Percentiles rank a stretch among this genome's conserved stretches.
phyloP scores from a whole-genome alignment of 37 sponge, comb jelly and placozoan genomes.

The Bolinopsis microptera region DNA sequence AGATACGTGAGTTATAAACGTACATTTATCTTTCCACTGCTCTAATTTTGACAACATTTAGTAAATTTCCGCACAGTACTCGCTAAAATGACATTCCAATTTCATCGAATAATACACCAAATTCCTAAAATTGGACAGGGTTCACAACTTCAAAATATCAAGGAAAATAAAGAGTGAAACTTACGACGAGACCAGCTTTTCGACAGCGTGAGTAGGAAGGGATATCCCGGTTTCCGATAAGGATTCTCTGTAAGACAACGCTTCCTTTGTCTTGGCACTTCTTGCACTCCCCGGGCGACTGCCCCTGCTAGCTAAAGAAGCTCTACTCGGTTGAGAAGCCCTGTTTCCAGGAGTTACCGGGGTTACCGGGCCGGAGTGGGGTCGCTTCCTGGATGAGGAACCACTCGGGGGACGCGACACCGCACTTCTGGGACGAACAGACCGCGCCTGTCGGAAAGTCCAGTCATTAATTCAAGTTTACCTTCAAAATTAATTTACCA shows the following conservation, averaged over 20 bases:
- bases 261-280: not conserved
- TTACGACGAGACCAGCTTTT: slow-evolving; percentile 23
- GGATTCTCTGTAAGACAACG: slow-evolving; percentile 29
- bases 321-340: not conserved
- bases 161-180: too few relatives aligned
- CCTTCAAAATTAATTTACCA: too few relatives aligned
- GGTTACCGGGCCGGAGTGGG: slow-evolving; percentile 10
- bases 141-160: too few relatives aligned
- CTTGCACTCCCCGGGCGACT: not conserved
- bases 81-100: too few relatives aligned
- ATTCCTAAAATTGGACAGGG: too few relatives aligned
- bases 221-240: slow-evolving; percentile 57
- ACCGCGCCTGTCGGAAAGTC: not conserved
- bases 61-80: too few relatives aligned
- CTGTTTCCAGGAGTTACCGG: slow-evolving; percentile 3
- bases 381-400: slow-evolving; percentile 17
- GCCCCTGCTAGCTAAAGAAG: not conserved
- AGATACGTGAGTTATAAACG: too few relatives aligned
- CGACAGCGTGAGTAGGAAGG: slow-evolving; percentile 18
- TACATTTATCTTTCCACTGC: too few relatives aligned
- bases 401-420: not conserved
- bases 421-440: not conserved
- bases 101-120: too few relatives aligned
- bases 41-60: too few relatives aligned
- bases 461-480: too few relatives aligned